Percentiles rank a stretch among this genome's conserved stretches.
Conservation (phyloP, 2,888 invertebrate species). For the Hylaea fasciaria region DNA sequence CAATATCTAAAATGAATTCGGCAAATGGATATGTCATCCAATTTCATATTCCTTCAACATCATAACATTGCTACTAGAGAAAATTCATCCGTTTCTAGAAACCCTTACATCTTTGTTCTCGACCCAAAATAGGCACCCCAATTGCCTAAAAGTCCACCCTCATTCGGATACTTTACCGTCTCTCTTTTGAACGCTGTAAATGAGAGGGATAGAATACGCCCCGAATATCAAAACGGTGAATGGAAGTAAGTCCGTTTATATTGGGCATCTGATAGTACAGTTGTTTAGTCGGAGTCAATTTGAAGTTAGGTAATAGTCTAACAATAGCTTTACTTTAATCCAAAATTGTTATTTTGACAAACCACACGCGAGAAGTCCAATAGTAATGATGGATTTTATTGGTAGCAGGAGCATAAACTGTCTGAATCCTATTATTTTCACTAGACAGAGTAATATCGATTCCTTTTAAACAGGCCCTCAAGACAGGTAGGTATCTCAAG, state of each 20-base stretch:
- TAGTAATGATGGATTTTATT: too few species aligned
- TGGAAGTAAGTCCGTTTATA: slow-evolving; percentile 17
- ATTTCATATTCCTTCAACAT: slow-evolving; percentile 9
- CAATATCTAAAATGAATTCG: slow-evolving; percentile 3
- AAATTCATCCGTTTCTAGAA: slow-evolving; percentile 14
- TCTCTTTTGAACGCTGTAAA: slow-evolving; percentile 20
- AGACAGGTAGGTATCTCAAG: slow-evolving; percentile 40
- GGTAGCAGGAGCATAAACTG: too few species aligned
- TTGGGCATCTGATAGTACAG: slow-evolving; percentile 13
- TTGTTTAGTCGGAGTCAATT: slow-evolving; percentile 15
- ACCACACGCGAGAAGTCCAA: too few species aligned
- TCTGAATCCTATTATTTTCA: not conserved
- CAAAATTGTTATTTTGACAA: too few species aligned
- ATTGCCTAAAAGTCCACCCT: slow-evolving; percentile 28
- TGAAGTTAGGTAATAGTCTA: slow-evolving; percentile 3
- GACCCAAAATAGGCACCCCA: slow-evolving; percentile 28
- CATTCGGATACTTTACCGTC: slow-evolving; percentile 20
- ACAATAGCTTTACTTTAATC: too few species aligned
- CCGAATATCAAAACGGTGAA: slow-evolving; percentile 20
- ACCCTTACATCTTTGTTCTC: slow-evolving; percentile 21
- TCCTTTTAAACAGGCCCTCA: slow-evolving; percentile 16
- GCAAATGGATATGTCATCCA: slow-evolving; percentile 6
- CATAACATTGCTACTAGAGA: slow-evolving; percentile 6
- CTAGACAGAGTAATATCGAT: not conserved
- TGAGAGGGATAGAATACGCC: slow-evolving; percentile 17